A percentile compares a stretch with the other conserved stretches of the same genome.
Conservation (phyloP, 2,113 vertebrate genomes). For the Callopanchax toddi region DNA sequence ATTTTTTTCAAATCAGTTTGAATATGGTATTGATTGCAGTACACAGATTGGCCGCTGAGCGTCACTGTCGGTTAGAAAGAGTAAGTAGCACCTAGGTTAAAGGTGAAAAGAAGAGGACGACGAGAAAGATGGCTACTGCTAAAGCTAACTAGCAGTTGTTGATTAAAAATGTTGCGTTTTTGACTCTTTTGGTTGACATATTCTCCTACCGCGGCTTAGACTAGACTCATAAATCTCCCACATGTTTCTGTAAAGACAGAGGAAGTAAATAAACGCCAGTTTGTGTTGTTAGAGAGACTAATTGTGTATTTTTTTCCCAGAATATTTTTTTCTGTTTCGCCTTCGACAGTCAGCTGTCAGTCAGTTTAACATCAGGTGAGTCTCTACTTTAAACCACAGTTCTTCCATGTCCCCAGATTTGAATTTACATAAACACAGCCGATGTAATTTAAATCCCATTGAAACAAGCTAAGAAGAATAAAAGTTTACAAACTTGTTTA, state of each 20-base stretch:
- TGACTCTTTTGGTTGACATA: background rate
- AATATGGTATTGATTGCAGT: slow-evolving; percentile 11
- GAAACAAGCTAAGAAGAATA: background rate
- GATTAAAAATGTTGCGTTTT: slow-evolving; percentile 22
- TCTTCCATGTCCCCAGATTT: fast-evolving
- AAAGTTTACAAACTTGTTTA: slow-evolving; percentile 22
- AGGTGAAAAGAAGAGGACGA: slow-evolving; percentile 36
- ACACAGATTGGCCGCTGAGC: background rate
- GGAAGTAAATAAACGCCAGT: fast-evolving
- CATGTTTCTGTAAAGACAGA: fast-evolving
- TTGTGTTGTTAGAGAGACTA: background rate
- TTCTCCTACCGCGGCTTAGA: fast-evolving
- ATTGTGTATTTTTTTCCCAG: background rate
- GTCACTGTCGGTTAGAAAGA: slow-evolving; percentile 5
- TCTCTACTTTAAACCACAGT: background rate
- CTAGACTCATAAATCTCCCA: fast-evolving
- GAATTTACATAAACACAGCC: fast-evolving
- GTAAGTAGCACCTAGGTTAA: background rate
- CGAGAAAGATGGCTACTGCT: slow-evolving; percentile 39
- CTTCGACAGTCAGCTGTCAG: slow-evolving; percentile 32
- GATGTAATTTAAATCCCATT: fast-evolving
- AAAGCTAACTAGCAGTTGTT: slow-evolving; percentile 26
- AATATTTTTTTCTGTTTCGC: slow-evolving; percentile 12
- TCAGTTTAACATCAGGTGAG: slow-evolving; percentile 42
- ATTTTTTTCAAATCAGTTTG: no score